Percentiles rank a stretch among this genome's conserved stretches.
Conservation (phyloP, 2,797 vertebrate species). For the Xenopus petersii region DNA sequence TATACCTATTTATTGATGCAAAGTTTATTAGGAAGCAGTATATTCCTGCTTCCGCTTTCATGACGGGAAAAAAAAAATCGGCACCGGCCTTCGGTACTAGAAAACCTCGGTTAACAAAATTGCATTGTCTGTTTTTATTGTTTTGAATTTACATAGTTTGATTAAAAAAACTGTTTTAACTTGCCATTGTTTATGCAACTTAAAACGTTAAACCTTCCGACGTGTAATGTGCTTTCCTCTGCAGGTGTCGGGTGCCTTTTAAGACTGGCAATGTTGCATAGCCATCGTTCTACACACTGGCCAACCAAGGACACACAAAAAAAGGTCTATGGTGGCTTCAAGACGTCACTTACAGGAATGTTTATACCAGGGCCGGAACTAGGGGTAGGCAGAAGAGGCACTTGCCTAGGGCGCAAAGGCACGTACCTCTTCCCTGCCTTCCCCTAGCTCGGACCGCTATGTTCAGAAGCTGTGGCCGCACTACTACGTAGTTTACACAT, state of each 20-base stretch:
- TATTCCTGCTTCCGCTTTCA: background rate
- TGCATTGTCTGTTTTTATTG: slow-evolving; percentile 13
- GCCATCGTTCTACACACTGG: background rate
- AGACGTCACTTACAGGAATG: background rate
- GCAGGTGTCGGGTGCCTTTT: background rate
- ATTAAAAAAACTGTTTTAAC: background rate
- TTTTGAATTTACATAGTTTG: slow-evolving; percentile 1
- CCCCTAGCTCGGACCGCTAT: too few relatives aligned
- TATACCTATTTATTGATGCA: slow-evolving; percentile 46
- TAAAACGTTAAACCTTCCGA: background rate
- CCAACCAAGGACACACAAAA: background rate
- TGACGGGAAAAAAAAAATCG: background rate
- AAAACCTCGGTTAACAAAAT: background rate
- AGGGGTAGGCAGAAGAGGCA: too few relatives aligned
- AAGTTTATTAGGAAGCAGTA: slow-evolving; percentile 22
- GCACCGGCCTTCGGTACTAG: background rate
- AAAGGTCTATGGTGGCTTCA: background rate
- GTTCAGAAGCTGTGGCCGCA: too few relatives aligned
- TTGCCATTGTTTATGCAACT: background rate
- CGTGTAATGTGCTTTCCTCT: background rate
- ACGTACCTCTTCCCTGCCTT: too few relatives aligned
- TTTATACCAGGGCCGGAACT: background rate
- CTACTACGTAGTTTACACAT: too few relatives aligned
- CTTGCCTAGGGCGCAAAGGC: too few relatives aligned
- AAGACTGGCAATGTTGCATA: background rate